These are phyloP conservation scores for Drymonia ruficornis DNA, from an alignment of 2,888 invertebrate species.

Conservation along the genomic window DNA sequence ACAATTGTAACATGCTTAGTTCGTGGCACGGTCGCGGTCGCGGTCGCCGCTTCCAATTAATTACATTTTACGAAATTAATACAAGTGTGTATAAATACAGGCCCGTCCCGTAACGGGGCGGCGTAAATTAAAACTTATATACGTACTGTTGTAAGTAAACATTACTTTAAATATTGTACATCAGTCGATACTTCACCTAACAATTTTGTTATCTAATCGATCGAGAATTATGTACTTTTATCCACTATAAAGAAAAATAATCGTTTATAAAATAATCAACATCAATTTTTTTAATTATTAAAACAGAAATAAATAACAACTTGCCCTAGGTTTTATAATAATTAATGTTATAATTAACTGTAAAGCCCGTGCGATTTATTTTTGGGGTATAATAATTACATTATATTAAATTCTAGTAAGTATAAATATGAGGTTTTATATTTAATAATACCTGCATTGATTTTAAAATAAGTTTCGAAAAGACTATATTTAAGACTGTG, in stretches of 20 bases:
- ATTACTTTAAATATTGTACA: constrained; percentile 81
- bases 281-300: constrained; percentile 70
- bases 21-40: constrained; percentile 73
- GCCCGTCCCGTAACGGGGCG: constrained; percentile 61
- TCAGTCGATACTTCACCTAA: constrained; percentile 83
- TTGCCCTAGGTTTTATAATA: constrained; percentile 83
- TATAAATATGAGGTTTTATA: constrained; percentile 83
- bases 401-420: constrained; percentile 81
- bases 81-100: constrained; percentile 76
- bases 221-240: constrained; percentile 81
- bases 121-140: constrained; percentile 78
- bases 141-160: constrained; percentile 77
- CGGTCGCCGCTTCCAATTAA: constrained; percentile 76
- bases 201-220: constrained; percentile 81
- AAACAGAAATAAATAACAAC: constrained; percentile 88
- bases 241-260: constrained; percentile 75
- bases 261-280: constrained; percentile 83
- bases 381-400: constrained; percentile 78
- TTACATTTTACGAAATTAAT: constrained; percentile 82
- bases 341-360: constrained; percentile 83
- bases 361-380: constrained; percentile 83
- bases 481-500: constrained; percentile 66
- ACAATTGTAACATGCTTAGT: constrained; percentile 79
- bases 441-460: constrained; percentile 84
- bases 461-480: constrained; percentile 80